These are phyloP conservation scores for Halichoeres trimaculatus DNA, from an alignment of 2,113 vertebrate species.

Conservation along the genomic window DNA sequence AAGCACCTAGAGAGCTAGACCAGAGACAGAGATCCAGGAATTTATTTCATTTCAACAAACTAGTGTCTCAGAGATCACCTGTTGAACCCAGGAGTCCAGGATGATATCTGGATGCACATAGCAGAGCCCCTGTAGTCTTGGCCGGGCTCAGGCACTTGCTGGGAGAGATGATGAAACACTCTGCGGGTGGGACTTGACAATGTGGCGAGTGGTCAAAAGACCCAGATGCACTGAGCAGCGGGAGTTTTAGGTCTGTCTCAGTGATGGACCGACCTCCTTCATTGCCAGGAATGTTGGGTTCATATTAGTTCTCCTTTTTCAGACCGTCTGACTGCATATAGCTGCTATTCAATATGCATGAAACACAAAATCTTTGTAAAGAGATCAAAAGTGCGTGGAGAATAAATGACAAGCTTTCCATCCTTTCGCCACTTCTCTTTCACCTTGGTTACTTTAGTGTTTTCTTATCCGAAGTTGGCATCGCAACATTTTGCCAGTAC, in stretches of 20 bases:
- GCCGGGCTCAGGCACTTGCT: constrained; percentile 65
- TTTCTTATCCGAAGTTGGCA: constrained; percentile 66
- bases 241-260: constrained; percentile 59
- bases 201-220: constrained; percentile 77
- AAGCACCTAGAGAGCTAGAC: constrained; percentile 49
- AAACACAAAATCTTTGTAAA: too few relatives aligned
- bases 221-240: constrained; percentile 73
- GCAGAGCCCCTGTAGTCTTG: constrained; percentile 61
- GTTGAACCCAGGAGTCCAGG: constrained; percentile 65
- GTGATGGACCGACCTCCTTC: constrained; percentile 67
- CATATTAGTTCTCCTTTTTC: constrained; percentile 45
- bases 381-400: too few relatives aligned
- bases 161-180: constrained; percentile 77
- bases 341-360: background rate
- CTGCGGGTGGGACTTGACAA: constrained; percentile 74
- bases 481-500: too few relatives aligned
- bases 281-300: constrained; percentile 72
- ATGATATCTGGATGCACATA: constrained; percentile 74
- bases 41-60: background rate
- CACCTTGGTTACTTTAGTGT: constrained; percentile 61
- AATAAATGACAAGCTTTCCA: too few relatives aligned
- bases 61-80: constrained; percentile 65
- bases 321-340: background rate
- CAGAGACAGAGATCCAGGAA: constrained; percentile 9
- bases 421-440: constrained; percentile 42